phyloP scores from a whole-genome alignment of 2,113 vertebrate species.

The Thermophis baileyi region DNA sequence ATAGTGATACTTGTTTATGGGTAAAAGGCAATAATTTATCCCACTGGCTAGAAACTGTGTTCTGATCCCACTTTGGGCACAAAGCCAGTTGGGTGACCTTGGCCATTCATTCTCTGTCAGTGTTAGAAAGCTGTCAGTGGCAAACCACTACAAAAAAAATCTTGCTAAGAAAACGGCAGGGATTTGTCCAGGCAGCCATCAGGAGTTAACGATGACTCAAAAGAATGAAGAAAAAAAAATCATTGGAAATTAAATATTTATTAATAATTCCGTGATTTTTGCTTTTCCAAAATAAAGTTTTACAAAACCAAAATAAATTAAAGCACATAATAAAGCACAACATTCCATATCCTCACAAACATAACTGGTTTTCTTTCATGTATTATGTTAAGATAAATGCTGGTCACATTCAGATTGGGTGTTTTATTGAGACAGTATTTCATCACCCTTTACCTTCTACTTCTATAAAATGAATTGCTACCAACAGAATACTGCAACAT shows the following conservation, averaged over 20 bases:
- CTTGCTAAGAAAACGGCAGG: background rate
- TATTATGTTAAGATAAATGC: no score
- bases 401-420: no score
- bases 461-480: no score
- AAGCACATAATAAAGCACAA: background rate
- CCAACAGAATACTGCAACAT: no score
- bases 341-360: background rate
- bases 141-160: background rate
- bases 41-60: slow-evolving; percentile 3
- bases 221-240: background rate
- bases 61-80: background rate
- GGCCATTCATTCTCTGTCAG: background rate
- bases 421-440: no score
- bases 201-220: background rate
- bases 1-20: slow-evolving; percentile 59
- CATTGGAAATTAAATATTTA: slow-evolving; percentile 50
- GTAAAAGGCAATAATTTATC: slow-evolving; percentile 51
- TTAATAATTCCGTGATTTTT: slow-evolving; percentile 52
- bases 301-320: slow-evolving; percentile 34
- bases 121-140: background rate
- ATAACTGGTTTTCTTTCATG: background rate
- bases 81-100: background rate
- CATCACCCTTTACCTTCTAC: no score
- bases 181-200: background rate
- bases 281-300: slow-evolving; percentile 43